Conservation (phyloP, 2,113 vertebrate species). For the Gavia stellata region DNA sequence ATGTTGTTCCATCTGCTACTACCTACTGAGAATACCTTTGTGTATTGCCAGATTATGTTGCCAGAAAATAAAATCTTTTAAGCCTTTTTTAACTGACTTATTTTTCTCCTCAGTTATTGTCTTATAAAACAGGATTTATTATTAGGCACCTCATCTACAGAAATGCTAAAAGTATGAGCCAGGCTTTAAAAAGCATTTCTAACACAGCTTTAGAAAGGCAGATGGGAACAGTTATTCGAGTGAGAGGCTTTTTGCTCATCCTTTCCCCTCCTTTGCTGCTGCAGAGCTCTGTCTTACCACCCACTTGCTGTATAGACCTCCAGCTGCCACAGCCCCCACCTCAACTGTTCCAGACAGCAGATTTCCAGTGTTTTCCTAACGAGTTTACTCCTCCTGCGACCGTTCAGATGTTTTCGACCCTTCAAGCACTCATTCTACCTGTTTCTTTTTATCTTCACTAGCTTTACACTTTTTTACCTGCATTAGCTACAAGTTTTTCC, state of each 20-base stretch:
- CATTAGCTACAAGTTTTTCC: not conserved
- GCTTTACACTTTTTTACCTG: not conserved
- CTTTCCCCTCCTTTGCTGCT: not conserved
- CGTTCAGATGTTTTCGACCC: not conserved
- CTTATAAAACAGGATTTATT: slow-evolving; percentile 50
- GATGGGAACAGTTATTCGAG: not conserved
- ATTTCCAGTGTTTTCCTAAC: not conserved
- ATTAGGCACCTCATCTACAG: not conserved
- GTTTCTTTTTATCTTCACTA: not conserved
- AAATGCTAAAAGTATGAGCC: not conserved
- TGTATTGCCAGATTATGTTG: not conserved
- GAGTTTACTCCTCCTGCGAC: not conserved
- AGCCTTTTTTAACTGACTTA: slow-evolving; percentile 3
- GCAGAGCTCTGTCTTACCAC: not conserved
- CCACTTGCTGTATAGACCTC: not conserved
- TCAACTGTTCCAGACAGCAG: not conserved
- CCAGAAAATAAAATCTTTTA: slow-evolving; percentile 28
- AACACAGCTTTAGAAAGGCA: not conserved
- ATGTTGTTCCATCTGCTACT: not conserved
- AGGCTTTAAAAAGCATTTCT: not conserved
- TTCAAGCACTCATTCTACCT: not conserved
- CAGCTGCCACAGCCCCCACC: not conserved
- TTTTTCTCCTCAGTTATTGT: slow-evolving; percentile 30
- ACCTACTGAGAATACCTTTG: not conserved
- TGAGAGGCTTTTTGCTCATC: not conserved